A percentile compares a stretch with the other conserved stretches of the same genome.
Evolutionary conservation across 2,113 vertebrate genomes (phyloP).

Genomic region (Aramus guarauna): DNA sequence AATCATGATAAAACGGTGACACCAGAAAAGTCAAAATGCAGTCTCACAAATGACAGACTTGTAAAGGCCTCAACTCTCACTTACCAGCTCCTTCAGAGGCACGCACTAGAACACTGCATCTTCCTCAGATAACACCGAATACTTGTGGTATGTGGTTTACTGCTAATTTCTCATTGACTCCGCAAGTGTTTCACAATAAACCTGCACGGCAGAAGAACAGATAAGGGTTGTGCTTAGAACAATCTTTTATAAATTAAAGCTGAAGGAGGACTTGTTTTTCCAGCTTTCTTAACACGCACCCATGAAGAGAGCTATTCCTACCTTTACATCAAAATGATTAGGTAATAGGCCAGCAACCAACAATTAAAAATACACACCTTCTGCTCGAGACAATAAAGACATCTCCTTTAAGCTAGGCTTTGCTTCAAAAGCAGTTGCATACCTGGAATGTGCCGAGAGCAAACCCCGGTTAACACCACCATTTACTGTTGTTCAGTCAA

Average conservation of each 20-base stretch:
- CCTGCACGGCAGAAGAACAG: neutral
- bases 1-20: neutral
- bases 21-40: neutral
- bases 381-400: neutral
- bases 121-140: neutral
- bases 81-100: neutral
- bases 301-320: neutral
- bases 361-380: neutral
- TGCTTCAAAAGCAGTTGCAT: neutral
- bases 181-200: neutral
- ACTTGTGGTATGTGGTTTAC: neutral
- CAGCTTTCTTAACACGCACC: neutral
- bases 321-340: neutral
- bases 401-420: neutral
- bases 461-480: neutral
- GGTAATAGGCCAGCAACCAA: neutral
- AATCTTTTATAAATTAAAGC: neutral
- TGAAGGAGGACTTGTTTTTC: constrained; percentile 40
- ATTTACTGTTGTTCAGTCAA: neutral
- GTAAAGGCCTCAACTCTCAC: neutral
- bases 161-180: neutral
- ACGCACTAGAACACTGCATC: neutral
- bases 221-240: neutral
- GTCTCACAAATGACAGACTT: neutral
- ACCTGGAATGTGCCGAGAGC: neutral